A percentile compares a stretch with the other conserved stretches of the same genome.
Evolutionary conservation across 2,113 vertebrate species (phyloP).

Genomic region (Tautogolabrus adspersus): DNA sequence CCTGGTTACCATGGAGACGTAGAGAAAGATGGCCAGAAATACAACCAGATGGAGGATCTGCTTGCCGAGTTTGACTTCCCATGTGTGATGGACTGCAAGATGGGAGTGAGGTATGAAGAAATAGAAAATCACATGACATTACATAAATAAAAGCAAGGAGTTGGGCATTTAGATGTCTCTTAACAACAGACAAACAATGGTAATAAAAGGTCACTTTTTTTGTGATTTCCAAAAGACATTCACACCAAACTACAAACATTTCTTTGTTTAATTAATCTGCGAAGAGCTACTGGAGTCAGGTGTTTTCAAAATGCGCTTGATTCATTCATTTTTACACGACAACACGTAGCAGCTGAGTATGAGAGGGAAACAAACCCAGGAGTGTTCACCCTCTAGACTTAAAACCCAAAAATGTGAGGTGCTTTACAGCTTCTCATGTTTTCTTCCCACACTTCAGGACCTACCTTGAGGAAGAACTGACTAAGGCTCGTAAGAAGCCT

Average conservation of each 20-base stretch:
- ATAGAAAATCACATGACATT: not conserved
- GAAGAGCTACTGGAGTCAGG: too few species aligned
- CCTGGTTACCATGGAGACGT: constrained; percentile 95
- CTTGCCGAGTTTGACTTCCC: constrained; percentile 95
- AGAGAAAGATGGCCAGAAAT: constrained; percentile 95
- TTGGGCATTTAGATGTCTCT: not conserved
- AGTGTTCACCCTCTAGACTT: not conserved
- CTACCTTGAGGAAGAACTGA: constrained; percentile 96
- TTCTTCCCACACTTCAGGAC: constrained; percentile 80
- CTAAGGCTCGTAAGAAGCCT: constrained; percentile 96
- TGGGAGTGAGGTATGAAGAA: constrained; percentile 90
- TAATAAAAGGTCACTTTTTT: not conserved
- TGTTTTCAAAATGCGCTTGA: too few species aligned
- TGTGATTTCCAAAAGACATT: not conserved
- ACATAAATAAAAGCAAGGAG: not conserved
- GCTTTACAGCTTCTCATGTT: not conserved
- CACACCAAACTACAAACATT: not conserved
- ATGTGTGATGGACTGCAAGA: constrained; percentile 99
- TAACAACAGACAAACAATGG: not conserved
- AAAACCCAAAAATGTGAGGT: not conserved
- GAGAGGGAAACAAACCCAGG: not conserved
- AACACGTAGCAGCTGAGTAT: not conserved
- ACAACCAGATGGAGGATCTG: constrained; percentile 99
- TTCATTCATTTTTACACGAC: too few species aligned
- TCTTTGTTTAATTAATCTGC: not conserved